These are phyloP conservation scores for Melieria picta DNA, from an alignment of 2,888 invertebrate genomes.

Conservation along the genomic window DNA sequence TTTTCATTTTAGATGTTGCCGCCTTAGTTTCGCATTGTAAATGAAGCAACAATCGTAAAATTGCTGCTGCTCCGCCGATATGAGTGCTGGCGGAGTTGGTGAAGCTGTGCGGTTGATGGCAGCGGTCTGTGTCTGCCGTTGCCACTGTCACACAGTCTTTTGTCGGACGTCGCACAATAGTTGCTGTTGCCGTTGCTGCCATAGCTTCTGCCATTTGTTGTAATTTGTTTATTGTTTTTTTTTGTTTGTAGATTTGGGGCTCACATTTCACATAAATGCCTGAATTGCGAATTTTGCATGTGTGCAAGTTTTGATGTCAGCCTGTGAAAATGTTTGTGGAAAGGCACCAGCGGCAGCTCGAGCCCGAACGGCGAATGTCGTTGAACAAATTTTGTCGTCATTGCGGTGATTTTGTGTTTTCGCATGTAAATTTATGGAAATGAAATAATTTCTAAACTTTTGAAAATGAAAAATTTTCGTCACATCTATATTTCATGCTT, in stretches of 20 bases:
- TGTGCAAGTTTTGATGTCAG: too few species aligned
- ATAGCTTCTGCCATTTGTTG: constrained; percentile 6
- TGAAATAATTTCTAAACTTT: too few species aligned
- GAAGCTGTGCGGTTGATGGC: not conserved
- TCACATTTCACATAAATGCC: constrained; percentile 19
- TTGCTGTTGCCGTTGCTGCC: constrained; percentile 9
- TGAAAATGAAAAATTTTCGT: too few species aligned
- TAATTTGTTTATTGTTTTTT: constrained; percentile 6
- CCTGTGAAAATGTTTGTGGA: too few species aligned
- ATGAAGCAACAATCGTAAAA: constrained; percentile 50
- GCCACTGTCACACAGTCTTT: constrained; percentile 1
- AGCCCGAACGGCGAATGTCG: too few species aligned
- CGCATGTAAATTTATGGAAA: too few species aligned
- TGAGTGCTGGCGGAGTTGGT: too few species aligned
- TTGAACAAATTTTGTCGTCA: too few species aligned
- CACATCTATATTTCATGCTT: too few species aligned
- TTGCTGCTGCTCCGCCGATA: constrained; percentile 13
- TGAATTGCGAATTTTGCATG: not conserved
- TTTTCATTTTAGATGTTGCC: constrained; percentile 57
- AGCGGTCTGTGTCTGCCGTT: not conserved
- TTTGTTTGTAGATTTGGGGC: constrained; percentile 17
- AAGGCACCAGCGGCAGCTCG: too few species aligned
- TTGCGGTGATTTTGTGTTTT: too few species aligned
- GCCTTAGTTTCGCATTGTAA: constrained; percentile 47
- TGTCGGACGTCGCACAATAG: constrained; percentile 13